A percentile compares a stretch with the other conserved stretches of the same genome.
Conservation (phyloP, 1,140 invertebrate species). For the Chironomus tepperi region DNA sequence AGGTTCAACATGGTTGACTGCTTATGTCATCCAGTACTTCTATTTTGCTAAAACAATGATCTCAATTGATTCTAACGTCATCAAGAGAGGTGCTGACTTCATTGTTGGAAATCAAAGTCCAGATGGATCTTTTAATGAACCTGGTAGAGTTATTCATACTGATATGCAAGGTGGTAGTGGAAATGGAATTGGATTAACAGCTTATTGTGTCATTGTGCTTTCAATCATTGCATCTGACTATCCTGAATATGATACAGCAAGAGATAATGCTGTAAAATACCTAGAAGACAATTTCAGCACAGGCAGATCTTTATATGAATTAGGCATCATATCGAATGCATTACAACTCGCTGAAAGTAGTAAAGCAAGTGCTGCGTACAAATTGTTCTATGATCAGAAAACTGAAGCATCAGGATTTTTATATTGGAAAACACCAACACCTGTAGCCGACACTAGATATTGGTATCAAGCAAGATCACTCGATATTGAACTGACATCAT, state of each 20-base stretch:
- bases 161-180: conserved; percentile 63
- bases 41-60: conserved; percentile 72
- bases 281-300: not conserved
- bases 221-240: conserved; percentile 46
- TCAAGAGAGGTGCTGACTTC: conserved; percentile 68
- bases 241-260: not conserved
- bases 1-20: conserved; percentile 93
- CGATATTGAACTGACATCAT: conserved; percentile 70
- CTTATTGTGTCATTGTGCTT: conserved; percentile 68
- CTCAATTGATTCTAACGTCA: conserved; percentile 62
- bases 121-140: conserved; percentile 78
- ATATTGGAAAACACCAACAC: not conserved
- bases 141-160: conserved; percentile 61
- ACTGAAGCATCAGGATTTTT: not conserved
- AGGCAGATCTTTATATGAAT: conserved; percentile 58
- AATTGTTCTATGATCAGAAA: not conserved
- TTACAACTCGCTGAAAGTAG: conserved; percentile 55
- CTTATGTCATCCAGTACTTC: conserved; percentile 85
- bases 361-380: not conserved
- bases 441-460: conserved; percentile 39
- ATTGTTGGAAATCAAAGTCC: conserved; percentile 61
- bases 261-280: conserved; percentile 39
- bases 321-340: conserved; percentile 66
- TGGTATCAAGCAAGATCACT: conserved; percentile 48
- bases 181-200: conserved; percentile 62